Evolutionary conservation across 2,113 vertebrate species (phyloP).

Genomic region (Smithornis capensis): DNA sequence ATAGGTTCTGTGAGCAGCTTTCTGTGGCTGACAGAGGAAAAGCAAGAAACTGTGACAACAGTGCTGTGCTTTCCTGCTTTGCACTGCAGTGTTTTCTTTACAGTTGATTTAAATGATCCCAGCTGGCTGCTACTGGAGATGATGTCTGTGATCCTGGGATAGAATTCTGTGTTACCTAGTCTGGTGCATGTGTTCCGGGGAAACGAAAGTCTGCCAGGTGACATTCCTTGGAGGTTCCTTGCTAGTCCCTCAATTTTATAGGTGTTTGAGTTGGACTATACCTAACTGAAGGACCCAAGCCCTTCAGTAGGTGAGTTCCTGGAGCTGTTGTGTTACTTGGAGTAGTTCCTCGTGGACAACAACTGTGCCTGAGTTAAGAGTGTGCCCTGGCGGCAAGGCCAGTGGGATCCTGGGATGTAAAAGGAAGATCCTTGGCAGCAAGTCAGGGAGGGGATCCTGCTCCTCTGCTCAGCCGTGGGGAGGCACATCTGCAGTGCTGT

Average conservation of each 20-base stretch:
- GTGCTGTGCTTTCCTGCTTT: not conserved
- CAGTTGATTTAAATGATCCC: not conserved
- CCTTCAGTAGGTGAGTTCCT: not conserved
- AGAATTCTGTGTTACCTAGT: not conserved
- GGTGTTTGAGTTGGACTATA: not conserved
- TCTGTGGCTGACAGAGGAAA: not conserved
- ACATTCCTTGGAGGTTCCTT: not conserved
- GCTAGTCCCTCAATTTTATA: not conserved
- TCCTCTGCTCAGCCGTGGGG: not conserved
- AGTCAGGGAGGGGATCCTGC: not conserved
- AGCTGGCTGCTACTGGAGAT: not conserved
- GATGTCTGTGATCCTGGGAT: fast-evolving
- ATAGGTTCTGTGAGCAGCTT: not conserved
- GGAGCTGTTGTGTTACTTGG: not conserved
- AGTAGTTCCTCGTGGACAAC: fast-evolving
- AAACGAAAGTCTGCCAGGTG: not conserved
- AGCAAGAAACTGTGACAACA: not conserved
- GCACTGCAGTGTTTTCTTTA: not conserved
- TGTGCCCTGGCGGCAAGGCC: not conserved
- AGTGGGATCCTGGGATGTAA: not conserved
- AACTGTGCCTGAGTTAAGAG: not conserved
- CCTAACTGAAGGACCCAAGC: fast-evolving
- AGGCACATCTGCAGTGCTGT: not conserved
- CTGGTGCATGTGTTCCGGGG: not conserved
- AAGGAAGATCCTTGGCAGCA: not conserved